These are phyloP conservation scores for Ovis canadensis DNA, from an alignment of 2,113 vertebrate species.

Conservation along the genomic window DNA sequence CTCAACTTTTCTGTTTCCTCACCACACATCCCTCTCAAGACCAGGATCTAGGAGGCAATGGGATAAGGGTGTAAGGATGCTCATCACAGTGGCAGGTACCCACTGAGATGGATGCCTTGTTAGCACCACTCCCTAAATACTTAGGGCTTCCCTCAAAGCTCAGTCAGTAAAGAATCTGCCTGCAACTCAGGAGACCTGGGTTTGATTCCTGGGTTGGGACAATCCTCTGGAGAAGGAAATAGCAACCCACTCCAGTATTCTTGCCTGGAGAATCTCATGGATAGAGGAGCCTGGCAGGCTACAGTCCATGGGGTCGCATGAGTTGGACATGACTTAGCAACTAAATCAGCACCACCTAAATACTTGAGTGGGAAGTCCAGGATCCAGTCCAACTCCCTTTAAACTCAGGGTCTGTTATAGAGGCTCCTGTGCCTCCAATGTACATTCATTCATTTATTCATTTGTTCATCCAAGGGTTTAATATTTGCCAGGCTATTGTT, in stretches of 20 bases:
- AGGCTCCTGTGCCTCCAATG: not conserved
- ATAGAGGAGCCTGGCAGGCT: not conserved
- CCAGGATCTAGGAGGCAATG: not conserved
- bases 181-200: not conserved
- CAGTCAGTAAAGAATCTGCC: not conserved
- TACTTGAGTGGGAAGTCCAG: not conserved
- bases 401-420: not conserved
- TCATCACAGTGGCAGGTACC: not conserved
- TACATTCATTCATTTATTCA: not conserved
- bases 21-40: not conserved
- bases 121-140: not conserved
- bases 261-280: not conserved
- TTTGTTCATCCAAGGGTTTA: not conserved
- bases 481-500: not conserved
- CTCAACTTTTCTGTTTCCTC: not conserved
- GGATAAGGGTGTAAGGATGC: not conserved
- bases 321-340: not conserved
- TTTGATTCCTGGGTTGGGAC: not conserved
- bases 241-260: not conserved
- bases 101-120: not conserved
- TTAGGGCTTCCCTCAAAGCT: not conserved
- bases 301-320: rapidly evolving
- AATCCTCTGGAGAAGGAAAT: not conserved
- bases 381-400: not conserved
- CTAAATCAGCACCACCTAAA: not conserved